Evolutionary conservation across 2,797 vertebrate species (phyloP).

Genomic region (Euphonia xanthogaster): DNA sequence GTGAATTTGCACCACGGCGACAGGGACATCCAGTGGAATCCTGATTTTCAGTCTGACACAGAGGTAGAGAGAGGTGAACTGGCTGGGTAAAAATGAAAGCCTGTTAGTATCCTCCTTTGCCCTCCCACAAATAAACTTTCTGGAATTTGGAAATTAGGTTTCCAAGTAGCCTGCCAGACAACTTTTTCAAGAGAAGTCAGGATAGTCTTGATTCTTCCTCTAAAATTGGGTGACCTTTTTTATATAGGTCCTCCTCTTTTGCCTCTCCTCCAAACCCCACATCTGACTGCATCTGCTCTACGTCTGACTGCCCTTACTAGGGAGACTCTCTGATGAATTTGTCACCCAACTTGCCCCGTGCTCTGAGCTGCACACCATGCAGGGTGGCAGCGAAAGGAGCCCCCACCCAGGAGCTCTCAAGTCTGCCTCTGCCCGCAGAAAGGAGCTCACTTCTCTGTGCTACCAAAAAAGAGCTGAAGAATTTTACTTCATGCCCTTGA

Average conservation of each 20-base stretch:
- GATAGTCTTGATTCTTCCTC: neutral
- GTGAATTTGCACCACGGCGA: slow-evolving; percentile 28
- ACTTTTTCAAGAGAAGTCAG: neutral
- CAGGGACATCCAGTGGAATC: neutral
- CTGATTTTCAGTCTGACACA: slow-evolving; percentile 43
- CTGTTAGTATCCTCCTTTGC: neutral
- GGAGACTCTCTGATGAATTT: neutral
- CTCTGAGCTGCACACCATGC: neutral
- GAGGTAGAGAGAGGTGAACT: slow-evolving; percentile 11
- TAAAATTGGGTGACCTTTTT: neutral
- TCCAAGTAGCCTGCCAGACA: neutral
- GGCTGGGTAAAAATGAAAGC: slow-evolving; percentile 15
- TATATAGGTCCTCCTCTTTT: neutral
- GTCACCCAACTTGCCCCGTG: neutral
- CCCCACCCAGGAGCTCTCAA: rapidly evolving
- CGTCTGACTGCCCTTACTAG: neutral
- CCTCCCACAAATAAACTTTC: neutral
- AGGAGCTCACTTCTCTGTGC: neutral
- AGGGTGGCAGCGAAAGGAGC: neutral
- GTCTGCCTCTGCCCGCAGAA: neutral
- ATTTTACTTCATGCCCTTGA: neutral
- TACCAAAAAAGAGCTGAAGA: neutral
- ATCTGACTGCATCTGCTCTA: neutral
- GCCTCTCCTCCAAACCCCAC: neutral
- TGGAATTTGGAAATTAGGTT: neutral